Evolutionary conservation across 2,888 invertebrate species (phyloP).

Genomic region (Kryphioiulus occultus): DNA sequence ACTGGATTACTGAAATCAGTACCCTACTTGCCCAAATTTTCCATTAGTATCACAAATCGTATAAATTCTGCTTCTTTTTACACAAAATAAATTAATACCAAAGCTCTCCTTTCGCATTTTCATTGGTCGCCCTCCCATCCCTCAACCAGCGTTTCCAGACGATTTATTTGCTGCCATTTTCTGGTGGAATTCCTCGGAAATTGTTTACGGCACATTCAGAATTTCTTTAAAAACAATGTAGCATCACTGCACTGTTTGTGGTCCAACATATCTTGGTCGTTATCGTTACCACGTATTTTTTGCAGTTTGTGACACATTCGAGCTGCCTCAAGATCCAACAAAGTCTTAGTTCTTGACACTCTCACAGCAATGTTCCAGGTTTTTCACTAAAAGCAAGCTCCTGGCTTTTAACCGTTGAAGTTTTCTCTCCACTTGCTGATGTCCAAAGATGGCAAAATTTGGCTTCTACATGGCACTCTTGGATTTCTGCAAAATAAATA

Average conservation of each 20-base stretch:
- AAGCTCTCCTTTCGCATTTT: not conserved
- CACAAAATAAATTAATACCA: not conserved
- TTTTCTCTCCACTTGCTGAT: slow-evolving; percentile 87
- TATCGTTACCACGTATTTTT: not conserved
- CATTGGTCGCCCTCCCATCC: not conserved
- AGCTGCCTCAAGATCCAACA: not conserved
- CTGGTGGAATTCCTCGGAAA: not conserved
- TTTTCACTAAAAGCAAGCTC: not conserved
- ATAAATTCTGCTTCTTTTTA: not conserved
- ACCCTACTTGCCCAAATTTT: not conserved
- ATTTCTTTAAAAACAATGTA: not conserved
- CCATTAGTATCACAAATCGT: not conserved
- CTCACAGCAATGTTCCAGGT: not conserved
- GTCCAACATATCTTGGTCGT: not conserved
- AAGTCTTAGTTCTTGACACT: not conserved
- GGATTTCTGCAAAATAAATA: slow-evolving; percentile 75
- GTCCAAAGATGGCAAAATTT: slow-evolving; percentile 85
- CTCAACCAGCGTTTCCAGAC: not conserved
- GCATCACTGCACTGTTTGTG: not conserved
- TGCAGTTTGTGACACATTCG: not conserved
- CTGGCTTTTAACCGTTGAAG: slow-evolving; percentile 45
- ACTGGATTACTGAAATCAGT: not conserved
- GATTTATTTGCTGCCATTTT: not conserved
- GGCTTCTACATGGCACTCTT: slow-evolving; percentile 89
- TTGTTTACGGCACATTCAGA: not conserved